A percentile compares a stretch with the other conserved stretches of the same genome.
Evolutionary conservation across 2,113 vertebrate species (phyloP).

Genomic region (Manacus vitellinus): DNA sequence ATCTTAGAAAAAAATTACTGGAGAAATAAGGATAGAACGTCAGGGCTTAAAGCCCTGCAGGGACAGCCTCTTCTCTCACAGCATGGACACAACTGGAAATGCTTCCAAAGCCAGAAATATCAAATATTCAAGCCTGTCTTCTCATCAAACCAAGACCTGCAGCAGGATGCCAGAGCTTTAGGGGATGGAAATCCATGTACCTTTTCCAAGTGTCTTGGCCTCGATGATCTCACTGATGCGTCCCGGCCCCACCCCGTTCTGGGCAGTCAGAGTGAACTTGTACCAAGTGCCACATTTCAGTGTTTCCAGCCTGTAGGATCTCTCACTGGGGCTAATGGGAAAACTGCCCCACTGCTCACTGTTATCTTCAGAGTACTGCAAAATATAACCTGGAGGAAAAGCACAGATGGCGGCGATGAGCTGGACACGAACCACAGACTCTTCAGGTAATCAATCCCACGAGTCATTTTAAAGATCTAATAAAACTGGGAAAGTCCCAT

Average conservation of each 20-base stretch:
- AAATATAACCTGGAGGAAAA: constrained; percentile 85
- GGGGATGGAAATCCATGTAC: constrained; percentile 49
- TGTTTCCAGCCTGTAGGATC: constrained; percentile 92
- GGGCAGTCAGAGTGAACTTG: constrained; percentile 97
- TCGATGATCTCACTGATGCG: constrained; percentile 99
- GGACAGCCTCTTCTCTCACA: neutral
- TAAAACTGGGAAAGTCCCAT: neutral
- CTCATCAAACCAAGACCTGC: neutral
- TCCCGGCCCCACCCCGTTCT: constrained; percentile 95
- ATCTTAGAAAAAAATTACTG: neutral
- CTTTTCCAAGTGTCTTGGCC: constrained; percentile 97
- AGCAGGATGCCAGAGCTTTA: neutral
- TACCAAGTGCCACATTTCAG: constrained; percentile 99
- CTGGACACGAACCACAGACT: neutral
- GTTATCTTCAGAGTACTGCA: constrained; percentile 98
- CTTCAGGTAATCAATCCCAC: neutral
- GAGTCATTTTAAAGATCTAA: neutral
- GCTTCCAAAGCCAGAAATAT: neutral
- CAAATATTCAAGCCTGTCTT: neutral
- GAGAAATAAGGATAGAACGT: neutral
- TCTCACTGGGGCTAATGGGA: constrained; percentile 96
- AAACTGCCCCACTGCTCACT: constrained; percentile 98
- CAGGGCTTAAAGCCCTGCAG: neutral
- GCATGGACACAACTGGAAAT: neutral
- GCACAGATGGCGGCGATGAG: neutral